Evolutionary conservation across 2,888 invertebrate species (phyloP).

Genomic region (Philhelius pedissequus): DNA sequence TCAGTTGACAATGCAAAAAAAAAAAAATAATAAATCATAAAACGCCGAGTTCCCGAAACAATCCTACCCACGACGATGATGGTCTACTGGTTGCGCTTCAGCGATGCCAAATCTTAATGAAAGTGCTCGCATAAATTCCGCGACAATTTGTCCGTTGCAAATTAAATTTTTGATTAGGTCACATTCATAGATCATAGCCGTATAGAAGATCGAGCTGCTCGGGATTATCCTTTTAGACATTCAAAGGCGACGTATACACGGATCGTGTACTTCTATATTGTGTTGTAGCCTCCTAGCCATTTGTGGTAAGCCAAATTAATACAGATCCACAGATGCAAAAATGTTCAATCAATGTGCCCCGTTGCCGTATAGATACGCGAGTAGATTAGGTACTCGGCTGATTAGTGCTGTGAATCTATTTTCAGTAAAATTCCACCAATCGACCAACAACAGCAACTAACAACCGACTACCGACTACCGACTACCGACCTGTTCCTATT

Average conservation of each 20-base stretch:
- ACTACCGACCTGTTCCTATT: constrained; percentile 48
- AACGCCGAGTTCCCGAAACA: not conserved
- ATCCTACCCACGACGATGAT: constrained; percentile 26
- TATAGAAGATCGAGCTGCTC: constrained; percentile 15
- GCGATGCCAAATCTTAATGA: constrained; percentile 41
- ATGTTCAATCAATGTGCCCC: constrained; percentile 35
- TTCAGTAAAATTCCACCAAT: constrained; percentile 52
- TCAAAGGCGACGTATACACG: not conserved
- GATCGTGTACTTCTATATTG: not conserved
- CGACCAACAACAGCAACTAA: too few species aligned
- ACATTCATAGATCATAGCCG: constrained; percentile 40
- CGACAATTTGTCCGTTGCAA: constrained; percentile 28
- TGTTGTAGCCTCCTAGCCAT: not conserved
- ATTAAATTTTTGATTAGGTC: constrained; percentile 54
- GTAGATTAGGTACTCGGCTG: too few species aligned
- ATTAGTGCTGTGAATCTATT: constrained; percentile 54
- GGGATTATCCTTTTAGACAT: constrained; percentile 18
- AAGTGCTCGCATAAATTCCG: constrained; percentile 41
- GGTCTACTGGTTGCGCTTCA: not conserved
- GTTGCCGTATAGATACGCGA: constrained; percentile 10
- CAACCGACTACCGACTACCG: too few species aligned
- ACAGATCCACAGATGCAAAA: not conserved
- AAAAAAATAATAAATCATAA: not conserved
- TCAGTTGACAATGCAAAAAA: constrained; percentile 22
- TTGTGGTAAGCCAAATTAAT: not conserved